Evolutionary conservation across 2,113 vertebrate genomes (phyloP).

Genomic region (Nyctereutes procyonoides): DNA sequence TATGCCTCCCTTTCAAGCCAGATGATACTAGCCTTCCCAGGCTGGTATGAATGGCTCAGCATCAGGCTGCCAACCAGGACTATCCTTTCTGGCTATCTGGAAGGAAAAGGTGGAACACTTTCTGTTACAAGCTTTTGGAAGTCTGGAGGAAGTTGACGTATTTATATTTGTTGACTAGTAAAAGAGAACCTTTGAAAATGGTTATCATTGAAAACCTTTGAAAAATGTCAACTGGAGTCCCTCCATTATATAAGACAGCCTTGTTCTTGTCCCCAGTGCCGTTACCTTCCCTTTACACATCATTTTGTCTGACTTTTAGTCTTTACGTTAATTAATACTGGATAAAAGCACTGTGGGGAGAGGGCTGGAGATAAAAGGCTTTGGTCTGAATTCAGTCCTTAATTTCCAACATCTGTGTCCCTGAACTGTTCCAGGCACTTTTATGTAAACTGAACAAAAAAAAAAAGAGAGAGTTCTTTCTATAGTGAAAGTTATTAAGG

Average conservation of each 20-base stretch:
- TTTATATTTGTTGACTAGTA: conserved; percentile 41
- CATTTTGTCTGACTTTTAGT: not conserved
- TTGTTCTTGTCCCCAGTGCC: not conserved
- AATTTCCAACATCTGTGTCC: not conserved
- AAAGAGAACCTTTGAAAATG: conserved; percentile 60
- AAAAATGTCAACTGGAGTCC: conserved; percentile 21
- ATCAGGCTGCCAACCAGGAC: conserved; percentile 34
- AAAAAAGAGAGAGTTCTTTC: conserved; percentile 4
- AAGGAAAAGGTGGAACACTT: not conserved
- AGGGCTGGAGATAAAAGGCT: not conserved
- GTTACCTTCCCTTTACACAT: not conserved
- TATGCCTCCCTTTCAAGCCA: conserved; percentile 76
- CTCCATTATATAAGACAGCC: not conserved
- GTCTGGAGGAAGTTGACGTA: not conserved
- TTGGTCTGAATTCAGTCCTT: not conserved
- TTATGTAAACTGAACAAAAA: not conserved
- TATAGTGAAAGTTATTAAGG: conserved; percentile 1
- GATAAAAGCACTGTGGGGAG: not conserved
- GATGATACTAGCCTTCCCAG: conserved; percentile 49
- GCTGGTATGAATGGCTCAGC: conserved; percentile 60
- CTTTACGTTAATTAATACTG: not conserved
- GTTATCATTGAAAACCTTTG: conserved; percentile 28
- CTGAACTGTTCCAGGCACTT: not conserved
- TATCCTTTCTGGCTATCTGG: not conserved
- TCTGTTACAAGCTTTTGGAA: not conserved